These are phyloP conservation scores for Carposina sasakii DNA, from an alignment of 1,140 invertebrate species.

Conservation along the genomic window DNA sequence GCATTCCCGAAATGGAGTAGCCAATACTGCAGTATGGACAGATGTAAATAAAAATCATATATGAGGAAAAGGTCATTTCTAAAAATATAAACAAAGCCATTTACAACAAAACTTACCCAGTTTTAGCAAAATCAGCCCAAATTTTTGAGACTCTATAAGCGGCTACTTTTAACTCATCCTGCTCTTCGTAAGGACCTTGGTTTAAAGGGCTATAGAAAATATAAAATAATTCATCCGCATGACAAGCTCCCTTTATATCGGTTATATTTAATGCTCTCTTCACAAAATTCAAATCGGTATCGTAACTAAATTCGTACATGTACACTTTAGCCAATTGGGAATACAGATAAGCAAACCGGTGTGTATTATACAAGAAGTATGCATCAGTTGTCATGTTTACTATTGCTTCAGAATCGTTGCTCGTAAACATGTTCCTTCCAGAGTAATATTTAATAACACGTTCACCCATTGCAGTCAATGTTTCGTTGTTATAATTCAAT, in stretches of 20 bases:
- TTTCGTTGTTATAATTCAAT: slow-evolving; percentile 31
- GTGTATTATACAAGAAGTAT: slow-evolving; percentile 52
- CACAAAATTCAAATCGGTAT: slow-evolving; percentile 51
- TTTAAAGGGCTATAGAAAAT: slow-evolving; percentile 72
- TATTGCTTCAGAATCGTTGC: slow-evolving; percentile 32
- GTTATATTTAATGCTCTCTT: slow-evolving; percentile 34
- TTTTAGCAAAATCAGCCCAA: slow-evolving; percentile 82
- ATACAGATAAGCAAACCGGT: slow-evolving; percentile 56
- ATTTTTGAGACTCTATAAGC: slow-evolving; percentile 71
- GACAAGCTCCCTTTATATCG: slow-evolving; percentile 68
- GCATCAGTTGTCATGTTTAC: slow-evolving; percentile 48
- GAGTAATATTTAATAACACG: slow-evolving; percentile 69
- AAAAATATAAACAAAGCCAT: too few species aligned
- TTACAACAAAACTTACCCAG: slow-evolving; percentile 73
- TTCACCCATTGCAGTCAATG: slow-evolving; percentile 45
- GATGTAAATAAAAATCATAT: too few species aligned
- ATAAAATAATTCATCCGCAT: slow-evolving; percentile 78
- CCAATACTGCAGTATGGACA: too few species aligned
- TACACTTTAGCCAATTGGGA: slow-evolving; percentile 47
- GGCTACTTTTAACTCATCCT: slow-evolving; percentile 42
- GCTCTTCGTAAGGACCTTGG: slow-evolving; percentile 38
- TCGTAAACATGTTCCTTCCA: slow-evolving; percentile 43
- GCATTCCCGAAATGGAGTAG: too few species aligned
- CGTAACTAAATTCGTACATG: slow-evolving; percentile 69
- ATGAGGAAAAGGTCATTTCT: too few species aligned